These are phyloP conservation scores for Formica selysi DNA, from an alignment of 1,140 invertebrate species.

Conservation along the genomic window DNA sequence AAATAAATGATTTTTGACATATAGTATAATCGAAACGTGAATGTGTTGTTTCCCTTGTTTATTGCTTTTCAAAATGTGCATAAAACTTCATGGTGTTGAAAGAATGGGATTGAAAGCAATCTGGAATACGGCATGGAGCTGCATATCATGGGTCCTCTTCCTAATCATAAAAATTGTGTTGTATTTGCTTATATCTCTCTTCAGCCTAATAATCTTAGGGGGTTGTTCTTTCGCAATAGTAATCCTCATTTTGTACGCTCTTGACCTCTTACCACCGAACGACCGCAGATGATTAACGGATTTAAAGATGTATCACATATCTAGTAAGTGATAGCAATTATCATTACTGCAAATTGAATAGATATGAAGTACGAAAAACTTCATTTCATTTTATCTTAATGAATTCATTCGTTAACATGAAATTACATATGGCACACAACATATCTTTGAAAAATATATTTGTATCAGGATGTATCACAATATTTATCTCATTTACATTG, in stretches of 20 bases:
- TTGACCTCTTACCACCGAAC: constrained; percentile 26
- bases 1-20: not conserved
- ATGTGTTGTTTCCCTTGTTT: constrained; percentile 4
- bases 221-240: not conserved
- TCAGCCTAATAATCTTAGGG: constrained; percentile 50
- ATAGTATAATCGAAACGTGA: not conserved
- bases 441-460: constrained; percentile 81
- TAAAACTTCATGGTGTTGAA: constrained; percentile 36
- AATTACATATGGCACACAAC: constrained; percentile 49
- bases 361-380: not conserved
- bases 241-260: constrained; percentile 52
- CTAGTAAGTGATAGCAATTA: constrained; percentile 37
- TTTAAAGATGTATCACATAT: not conserved
- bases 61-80: not conserved
- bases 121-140: constrained; percentile 60
- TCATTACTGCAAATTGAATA: constrained; percentile 4
- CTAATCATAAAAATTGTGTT: constrained; percentile 55
- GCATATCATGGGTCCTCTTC: constrained; percentile 30
- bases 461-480: constrained; percentile 77
- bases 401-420: constrained; percentile 13
- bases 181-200: constrained; percentile 48
- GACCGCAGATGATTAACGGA: constrained; percentile 39
- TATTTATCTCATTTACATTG: constrained; percentile 72
- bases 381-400: not conserved
- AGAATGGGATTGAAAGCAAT: constrained; percentile 69